Evolutionary conservation across 92 coral and sea anemone genomes (phyloP), one percentile per base, ranked within the genome.

Genomic region (Parazoanthus darwini): DNA sequence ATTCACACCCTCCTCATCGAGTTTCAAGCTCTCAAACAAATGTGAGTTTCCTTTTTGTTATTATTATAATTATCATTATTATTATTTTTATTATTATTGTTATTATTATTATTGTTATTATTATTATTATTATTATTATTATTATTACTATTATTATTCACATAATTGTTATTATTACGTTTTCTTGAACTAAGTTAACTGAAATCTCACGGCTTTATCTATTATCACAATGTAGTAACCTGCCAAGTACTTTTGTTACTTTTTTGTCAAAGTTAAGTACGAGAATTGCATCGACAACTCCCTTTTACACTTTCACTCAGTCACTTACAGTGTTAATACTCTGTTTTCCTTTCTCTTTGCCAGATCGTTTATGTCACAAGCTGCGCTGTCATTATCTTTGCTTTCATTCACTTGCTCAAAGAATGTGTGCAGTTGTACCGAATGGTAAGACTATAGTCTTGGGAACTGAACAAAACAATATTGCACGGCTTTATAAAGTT

Each of bases 351-450:
- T 29, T 29, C 33, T 0, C 33, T 29, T 29, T 29, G 33, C 33
- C 33, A 29, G 33, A 29, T 29, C 33, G 33, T 29, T 0, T 29
- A 29, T 29, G 33, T 29, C 33, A 29, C 33, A 0, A 29, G 33
- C 33, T 29, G 33, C 33, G 33, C 33, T 29, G 33, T 29, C 33
- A 29, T 92, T 36, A 91, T 95, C 1, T 93, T 90, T 76, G 94
- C 98, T 65, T 46, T 87, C 3, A 78, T 95, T 81, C 98, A 95
- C 68, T 89, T 95, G 88, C 20, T 87, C 42, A 95, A 95, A 79
- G 98, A 95, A 86, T 22, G 88, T 39, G 20, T 92, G 44, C 98
- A 95, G 71, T 23, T 93, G 8, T 42, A 86, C 59, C 85, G 94
- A 87, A 86, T 93, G 93, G 98, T 94, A 85, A 86, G 92, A 23